Percentiles rank a stretch among this genome's conserved stretches.
phyloP scores from a whole-genome alignment of 2,113 vertebrate genomes.

The Rattus norvegicus region GRCr8 NC_086023.1:117873501-117874000 shows the following conservation, averaged over 20 bases:
- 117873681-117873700: conserved; percentile 80
- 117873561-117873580: conserved; percentile 93
- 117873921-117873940: conserved; percentile 83
- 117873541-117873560: conserved; percentile 87
- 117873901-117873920: conserved; percentile 76
- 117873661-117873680: conserved; percentile 82
- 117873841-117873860: conserved; percentile 80
- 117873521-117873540: conserved; percentile 87
- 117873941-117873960: conserved; percentile 70
- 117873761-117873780: conserved; percentile 80
- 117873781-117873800: conserved; percentile 74
- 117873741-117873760: conserved; percentile 88
- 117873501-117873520: conserved; percentile 79
- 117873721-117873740: conserved; percentile 88
- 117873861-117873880: conserved; percentile 77
- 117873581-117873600: conserved; percentile 88
- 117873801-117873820: conserved; percentile 82
- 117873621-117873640: conserved; percentile 87
- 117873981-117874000: conserved; percentile 26
- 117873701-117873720: conserved; percentile 86
- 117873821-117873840: conserved; percentile 63
- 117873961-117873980: conserved; percentile 44
- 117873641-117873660: conserved; percentile 88
- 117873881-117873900: conserved; percentile 86
- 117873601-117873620: conserved; percentile 89